Evolutionary conservation across 2,797 vertebrate species (phyloP), one percentile per base, ranked within the genome.

Genomic region (Notolabrus celidotus): DNA sequence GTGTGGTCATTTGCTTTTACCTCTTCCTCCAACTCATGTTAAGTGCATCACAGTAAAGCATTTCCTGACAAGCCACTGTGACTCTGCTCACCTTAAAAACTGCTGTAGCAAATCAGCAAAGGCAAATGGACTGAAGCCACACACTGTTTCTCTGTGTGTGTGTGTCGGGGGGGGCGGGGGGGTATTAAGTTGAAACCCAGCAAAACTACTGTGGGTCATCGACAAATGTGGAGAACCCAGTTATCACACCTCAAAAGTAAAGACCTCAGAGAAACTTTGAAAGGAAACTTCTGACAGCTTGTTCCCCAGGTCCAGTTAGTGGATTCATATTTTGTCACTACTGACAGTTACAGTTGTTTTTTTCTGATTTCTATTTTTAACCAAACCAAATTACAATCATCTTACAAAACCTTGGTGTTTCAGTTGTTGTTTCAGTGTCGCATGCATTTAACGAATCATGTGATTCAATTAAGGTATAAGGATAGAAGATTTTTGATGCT

Each of bases 11-110:
- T 67, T 67, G 55, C 16, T 74, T 68, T 76, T 70, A 57, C 27
- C 15, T 74, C 54, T 52, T 17, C 38, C 51, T 60, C 66, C 68
- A 75, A 36, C 67, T 71, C 57, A 55, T 58, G 60, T 23, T 64
- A 54, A 72, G 43, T 71, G 54, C 62, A 38, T 61, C 61, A 83
- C 69, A 50, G 62, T 65, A 66, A 77, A 75, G 46, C 70, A 68
- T 70, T 54, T 58, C 42, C 64, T 76, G 67, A 72, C 60, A 64
- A 57, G 67, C 34, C 25, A 16, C 49, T 3, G 5, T 61, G 68
- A 62, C 50, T 86, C 33, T 10, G 5, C 59, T 73, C 59, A 77
- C 75, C 62, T 74, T 8, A 70, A 74, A 47, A 62, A 69, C 62
- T n/a, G 2, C 38, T 38, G 58, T 59, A 58, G 56, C 63, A 80